Conservation (phyloP, 2,888 invertebrate genomes). For the Drosophila antonietae region DNA sequence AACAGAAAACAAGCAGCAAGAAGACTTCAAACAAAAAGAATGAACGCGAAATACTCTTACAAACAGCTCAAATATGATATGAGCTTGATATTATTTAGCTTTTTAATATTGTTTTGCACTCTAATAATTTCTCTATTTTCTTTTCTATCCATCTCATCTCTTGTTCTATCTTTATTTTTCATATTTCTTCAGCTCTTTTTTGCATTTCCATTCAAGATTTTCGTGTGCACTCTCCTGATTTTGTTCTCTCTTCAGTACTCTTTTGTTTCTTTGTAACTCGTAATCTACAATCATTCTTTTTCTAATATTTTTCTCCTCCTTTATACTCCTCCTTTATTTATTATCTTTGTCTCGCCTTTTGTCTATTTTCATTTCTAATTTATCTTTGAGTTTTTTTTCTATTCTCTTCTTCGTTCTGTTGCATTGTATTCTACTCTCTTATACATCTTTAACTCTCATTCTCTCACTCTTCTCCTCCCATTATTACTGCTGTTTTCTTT, state of each 20-base stretch:
- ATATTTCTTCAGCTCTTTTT: no score
- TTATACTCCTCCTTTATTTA: no score
- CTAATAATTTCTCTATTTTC: no score
- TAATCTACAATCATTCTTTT: no score
- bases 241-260: not conserved
- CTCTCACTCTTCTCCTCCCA: not conserved
- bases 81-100: not conserved
- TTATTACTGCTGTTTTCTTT: not conserved
- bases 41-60: not conserved
- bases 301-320: no score
- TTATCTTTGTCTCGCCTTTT: no score
- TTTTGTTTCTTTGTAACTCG: not conserved
- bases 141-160: no score
- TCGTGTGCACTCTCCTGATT: no score
- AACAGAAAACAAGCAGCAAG: constrained; percentile 1
- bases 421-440: no score
- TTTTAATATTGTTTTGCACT: not conserved
- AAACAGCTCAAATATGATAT: not conserved
- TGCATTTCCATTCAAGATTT: no score
- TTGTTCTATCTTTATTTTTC: no score
- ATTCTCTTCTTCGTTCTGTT: not conserved
- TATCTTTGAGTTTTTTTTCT: not conserved
- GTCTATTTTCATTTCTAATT: not conserved
- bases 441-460: not conserved
- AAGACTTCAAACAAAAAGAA: no score